Conservation (phyloP, 1,140 invertebrate species). For the Nilaparvata lugens region DNA sequence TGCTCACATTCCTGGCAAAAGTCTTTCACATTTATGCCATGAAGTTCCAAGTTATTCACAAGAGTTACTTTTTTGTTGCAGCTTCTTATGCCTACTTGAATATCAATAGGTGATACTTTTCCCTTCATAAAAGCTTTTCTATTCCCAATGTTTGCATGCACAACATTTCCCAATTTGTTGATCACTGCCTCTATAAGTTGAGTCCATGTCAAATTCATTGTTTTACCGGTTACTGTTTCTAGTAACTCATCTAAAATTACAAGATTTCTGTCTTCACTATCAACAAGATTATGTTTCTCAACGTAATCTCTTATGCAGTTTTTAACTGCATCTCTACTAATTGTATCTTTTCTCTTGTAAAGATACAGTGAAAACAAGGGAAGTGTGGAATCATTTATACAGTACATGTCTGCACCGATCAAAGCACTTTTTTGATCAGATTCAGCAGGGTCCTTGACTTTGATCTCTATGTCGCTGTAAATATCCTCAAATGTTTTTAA, state of each 20-base stretch:
- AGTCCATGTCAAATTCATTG: constrained; percentile 51
- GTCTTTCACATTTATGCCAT: constrained; percentile 66
- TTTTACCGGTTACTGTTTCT: constrained; percentile 32
- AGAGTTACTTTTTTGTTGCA: constrained; percentile 89
- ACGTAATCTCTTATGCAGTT: constrained; percentile 67
- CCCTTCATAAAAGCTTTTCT: constrained; percentile 55
- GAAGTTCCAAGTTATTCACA: constrained; percentile 77
- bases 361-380: constrained; percentile 50
- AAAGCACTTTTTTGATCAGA: constrained; percentile 38
- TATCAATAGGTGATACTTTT: constrained; percentile 68
- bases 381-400: constrained; percentile 54
- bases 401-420: constrained; percentile 55
- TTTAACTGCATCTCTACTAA: constrained; percentile 56
- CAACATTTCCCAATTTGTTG: constrained; percentile 64
- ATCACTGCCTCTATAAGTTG: constrained; percentile 58
- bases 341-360: constrained; percentile 57
- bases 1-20: constrained; percentile 76
- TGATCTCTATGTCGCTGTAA: too few relatives aligned
- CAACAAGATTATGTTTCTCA: constrained; percentile 56
- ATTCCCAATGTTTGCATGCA: constrained; percentile 51
- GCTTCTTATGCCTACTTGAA: constrained; percentile 61
- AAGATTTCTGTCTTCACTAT: constrained; percentile 33
- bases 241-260: constrained; percentile 43
- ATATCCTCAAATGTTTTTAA: too few relatives aligned
- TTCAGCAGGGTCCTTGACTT: too few relatives aligned